A percentile compares a stretch with the other conserved stretches of the same genome.
These are phyloP conservation scores for Merodon equestris DNA, from an alignment of 2,888 invertebrate species.

Conservation along the genomic window DNA sequence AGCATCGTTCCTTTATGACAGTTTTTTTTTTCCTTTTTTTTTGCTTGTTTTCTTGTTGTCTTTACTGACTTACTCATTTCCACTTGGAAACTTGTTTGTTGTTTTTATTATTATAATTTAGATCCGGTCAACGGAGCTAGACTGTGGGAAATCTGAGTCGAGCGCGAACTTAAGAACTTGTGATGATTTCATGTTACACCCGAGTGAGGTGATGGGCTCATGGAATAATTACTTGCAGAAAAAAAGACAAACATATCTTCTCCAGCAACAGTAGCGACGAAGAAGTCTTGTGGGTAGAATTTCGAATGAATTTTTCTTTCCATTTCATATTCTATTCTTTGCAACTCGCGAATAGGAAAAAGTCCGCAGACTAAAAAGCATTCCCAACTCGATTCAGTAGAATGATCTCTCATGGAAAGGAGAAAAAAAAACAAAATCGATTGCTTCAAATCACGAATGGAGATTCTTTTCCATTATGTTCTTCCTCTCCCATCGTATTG, in stretches of 20 bases:
- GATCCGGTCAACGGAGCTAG: conserved; percentile 65
- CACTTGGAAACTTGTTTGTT: conserved; percentile 44
- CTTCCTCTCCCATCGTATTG: not conserved
- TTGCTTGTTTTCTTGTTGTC: conserved; percentile 17
- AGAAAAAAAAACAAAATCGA: conserved; percentile 58
- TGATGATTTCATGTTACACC: conserved; percentile 65
- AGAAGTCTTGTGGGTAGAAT: conserved; percentile 35
- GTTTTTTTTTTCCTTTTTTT: conserved; percentile 16
- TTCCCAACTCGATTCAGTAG: conserved; percentile 54
- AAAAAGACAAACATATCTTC: conserved; percentile 14
- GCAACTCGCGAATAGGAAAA: conserved; percentile 24
- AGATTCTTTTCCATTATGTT: conserved; percentile 16
- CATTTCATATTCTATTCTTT: conserved; percentile 42
- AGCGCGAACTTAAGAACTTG: conserved; percentile 45
- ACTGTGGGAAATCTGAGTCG: conserved; percentile 64
- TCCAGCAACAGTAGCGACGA: conserved; percentile 3
- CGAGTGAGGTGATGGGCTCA: conserved; percentile 51
- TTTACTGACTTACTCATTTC: conserved; percentile 11
- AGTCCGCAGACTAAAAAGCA: not conserved
- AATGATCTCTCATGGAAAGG: conserved; percentile 54
- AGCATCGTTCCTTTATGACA: conserved; percentile 16
- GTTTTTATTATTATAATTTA: conserved; percentile 58
- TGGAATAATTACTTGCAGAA: conserved; percentile 54
- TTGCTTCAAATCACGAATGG: conserved; percentile 57
- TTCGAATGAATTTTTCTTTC: conserved; percentile 43